Conservation (phyloP, 2,888 invertebrate genomes). For the Periphyllus acericola region DNA sequence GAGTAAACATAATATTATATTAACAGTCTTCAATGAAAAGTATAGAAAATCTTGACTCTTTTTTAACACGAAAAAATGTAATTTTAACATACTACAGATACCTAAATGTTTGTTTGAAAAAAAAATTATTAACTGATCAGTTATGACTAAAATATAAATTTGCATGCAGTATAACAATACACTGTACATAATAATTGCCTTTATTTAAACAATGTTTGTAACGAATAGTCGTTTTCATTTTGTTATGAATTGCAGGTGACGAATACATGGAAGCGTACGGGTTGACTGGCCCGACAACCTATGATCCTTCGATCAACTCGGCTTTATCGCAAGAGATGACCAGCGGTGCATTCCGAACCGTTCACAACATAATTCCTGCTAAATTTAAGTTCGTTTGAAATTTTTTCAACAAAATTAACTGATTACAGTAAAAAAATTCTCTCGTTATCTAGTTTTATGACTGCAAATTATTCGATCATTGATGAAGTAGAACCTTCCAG, state of each 20-base stretch:
- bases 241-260: constrained; percentile 12
- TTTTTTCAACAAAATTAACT: not conserved
- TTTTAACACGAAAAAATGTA: too few species aligned
- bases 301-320: constrained; percentile 38
- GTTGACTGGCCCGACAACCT: not conserved
- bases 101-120: too few species aligned
- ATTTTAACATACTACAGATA: too few species aligned
- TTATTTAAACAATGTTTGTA: too few species aligned
- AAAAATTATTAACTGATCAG: too few species aligned
- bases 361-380: constrained; percentile 54
- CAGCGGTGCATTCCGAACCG: constrained; percentile 43
- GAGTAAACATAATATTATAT: too few species aligned
- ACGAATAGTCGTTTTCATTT: too few species aligned
- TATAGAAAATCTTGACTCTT: too few species aligned
- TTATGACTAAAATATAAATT: too few species aligned
- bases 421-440: not conserved
- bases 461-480: constrained; percentile 22
- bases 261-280: constrained; percentile 43
- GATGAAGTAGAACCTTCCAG: constrained; percentile 40
- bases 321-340: constrained; percentile 52
- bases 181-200: too few species aligned
- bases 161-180: too few species aligned
- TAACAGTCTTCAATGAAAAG: too few species aligned
- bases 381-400: constrained; percentile 46
- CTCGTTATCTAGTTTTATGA: not conserved